Conservation (phyloP, 2,888 invertebrate species). For the Penaeus monodon region DNA sequence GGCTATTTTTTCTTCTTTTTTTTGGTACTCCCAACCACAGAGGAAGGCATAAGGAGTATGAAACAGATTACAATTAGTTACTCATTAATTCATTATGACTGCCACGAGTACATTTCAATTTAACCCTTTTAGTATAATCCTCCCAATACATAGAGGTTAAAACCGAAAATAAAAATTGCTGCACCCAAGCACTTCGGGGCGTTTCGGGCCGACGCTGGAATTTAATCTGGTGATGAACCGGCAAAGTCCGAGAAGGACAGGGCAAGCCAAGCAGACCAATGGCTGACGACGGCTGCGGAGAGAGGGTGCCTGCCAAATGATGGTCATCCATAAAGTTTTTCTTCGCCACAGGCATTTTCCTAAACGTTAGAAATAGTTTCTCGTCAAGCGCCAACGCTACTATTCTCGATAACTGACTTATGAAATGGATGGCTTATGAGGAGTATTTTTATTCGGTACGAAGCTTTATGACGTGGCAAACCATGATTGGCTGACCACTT, state of each 20-base stretch:
- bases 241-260: slow-evolving; percentile 23
- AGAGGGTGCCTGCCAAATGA: slow-evolving; percentile 5
- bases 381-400: background rate
- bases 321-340: slow-evolving; percentile 1
- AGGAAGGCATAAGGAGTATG: too few species aligned
- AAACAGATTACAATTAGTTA: too few species aligned
- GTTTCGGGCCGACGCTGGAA: slow-evolving; percentile 25
- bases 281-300: background rate
- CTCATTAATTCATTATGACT: background rate
- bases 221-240: slow-evolving; percentile 36
- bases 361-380: background rate
- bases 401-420: background rate
- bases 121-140: slow-evolving; percentile 14
- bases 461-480: too few species aligned
- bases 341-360: background rate
- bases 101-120: background rate
- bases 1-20: too few species aligned
- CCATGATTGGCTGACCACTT: slow-evolving; percentile 5
- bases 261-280: slow-evolving; percentile 19
- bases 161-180: slow-evolving; percentile 2
- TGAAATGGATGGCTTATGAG: background rate
- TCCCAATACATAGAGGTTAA: background rate
- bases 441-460: too few species aligned
- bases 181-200: slow-evolving; percentile 32
- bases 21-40: too few species aligned